Conservation (phyloP, 2,797 vertebrate genomes). For the Pyrocephalus nanus region DNA sequence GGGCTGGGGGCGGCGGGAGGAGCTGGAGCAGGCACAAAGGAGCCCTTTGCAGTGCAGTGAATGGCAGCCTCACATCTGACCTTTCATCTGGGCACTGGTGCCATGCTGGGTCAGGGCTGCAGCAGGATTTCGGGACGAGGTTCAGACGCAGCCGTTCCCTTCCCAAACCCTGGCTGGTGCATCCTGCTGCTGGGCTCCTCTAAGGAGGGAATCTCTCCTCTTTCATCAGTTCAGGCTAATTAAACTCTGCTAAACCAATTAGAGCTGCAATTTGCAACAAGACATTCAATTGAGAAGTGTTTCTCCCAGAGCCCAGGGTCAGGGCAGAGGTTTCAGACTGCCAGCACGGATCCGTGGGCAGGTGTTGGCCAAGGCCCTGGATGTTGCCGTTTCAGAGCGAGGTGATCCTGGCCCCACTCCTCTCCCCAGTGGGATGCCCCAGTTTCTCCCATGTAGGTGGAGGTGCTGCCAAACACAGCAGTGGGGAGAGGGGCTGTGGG, state of each 20-base stretch:
- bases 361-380: not conserved
- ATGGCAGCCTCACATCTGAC: slow-evolving; percentile 39
- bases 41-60: slow-evolving; percentile 30
- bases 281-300: not conserved
- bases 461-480: not conserved
- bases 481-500: not conserved
- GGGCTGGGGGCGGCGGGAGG: not conserved
- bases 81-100: slow-evolving; percentile 44
- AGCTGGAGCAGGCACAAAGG: not conserved
- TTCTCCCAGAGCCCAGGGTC: slow-evolving; percentile 17
- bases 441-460: fast-evolving
- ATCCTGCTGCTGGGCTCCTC: not conserved
- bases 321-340: not conserved
- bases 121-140: not conserved
- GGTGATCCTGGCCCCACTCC: not conserved
- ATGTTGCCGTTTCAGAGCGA: fast-evolving
- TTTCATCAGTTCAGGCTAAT: slow-evolving; percentile 63
- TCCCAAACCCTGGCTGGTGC: not conserved
- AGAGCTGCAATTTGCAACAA: slow-evolving; percentile 62
- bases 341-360: not conserved
- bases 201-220: slow-evolving; percentile 37
- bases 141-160: not conserved
- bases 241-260: slow-evolving; percentile 61
- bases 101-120: not conserved
- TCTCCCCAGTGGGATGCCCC: fast-evolving